Conservation (phyloP, 2,113 vertebrate species). For the Trochalopteron elliotii region DNA sequence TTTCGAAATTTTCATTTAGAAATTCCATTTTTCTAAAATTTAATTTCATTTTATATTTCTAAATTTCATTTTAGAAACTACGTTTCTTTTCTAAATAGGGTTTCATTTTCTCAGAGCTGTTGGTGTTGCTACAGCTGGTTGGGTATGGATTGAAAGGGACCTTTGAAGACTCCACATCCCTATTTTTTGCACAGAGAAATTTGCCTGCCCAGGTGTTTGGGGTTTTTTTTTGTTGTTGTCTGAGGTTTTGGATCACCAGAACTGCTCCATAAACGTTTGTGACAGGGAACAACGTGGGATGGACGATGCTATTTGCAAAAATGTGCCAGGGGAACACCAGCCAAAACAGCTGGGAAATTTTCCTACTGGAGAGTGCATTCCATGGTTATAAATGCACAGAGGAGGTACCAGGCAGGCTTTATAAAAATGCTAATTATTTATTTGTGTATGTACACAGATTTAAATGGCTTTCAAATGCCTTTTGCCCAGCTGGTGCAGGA, state of each 20-base stretch:
- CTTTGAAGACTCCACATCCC: background rate
- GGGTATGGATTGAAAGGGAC: rapidly evolving
- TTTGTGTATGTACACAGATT: conserved; percentile 54
- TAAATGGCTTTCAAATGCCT: conserved; percentile 50
- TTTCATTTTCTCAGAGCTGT: background rate
- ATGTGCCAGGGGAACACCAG: background rate
- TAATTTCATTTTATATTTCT: too few relatives aligned
- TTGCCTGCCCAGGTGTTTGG: background rate
- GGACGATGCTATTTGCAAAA: background rate
- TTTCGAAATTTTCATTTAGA: too few relatives aligned
- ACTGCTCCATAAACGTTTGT: background rate
- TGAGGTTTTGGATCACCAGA: background rate
- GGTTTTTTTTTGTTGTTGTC: background rate
- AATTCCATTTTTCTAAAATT: background rate
- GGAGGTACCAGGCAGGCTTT: conserved; percentile 35
- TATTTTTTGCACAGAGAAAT: background rate
- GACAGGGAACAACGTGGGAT: background rate
- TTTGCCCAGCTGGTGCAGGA: conserved; percentile 51
- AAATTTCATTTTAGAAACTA: too few relatives aligned
- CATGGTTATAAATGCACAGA: background rate
- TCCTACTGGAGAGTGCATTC: conserved; percentile 17
- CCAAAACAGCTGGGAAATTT: conserved; percentile 33
- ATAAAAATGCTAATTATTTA: conserved; percentile 67
- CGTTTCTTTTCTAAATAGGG: rapidly evolving
- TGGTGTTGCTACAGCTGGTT: background rate